Percentiles rank a stretch among this genome's conserved stretches.
Evolutionary conservation across 2,888 invertebrate species (phyloP).

Genomic region (Limnephilus auricula): DNA sequence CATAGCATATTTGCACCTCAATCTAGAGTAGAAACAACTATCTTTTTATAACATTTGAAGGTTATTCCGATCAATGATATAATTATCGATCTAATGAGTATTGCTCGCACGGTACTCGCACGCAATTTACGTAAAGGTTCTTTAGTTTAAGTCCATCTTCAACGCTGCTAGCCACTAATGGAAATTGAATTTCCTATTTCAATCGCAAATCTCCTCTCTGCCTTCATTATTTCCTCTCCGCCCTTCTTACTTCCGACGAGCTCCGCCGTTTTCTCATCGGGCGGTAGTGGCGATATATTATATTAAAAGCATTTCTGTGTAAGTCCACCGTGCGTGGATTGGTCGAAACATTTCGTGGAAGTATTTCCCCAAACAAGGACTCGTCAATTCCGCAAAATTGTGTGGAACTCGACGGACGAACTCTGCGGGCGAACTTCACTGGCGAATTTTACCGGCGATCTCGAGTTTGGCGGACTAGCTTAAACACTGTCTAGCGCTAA

Average conservation of each 20-base stretch:
- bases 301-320: conserved; percentile 65
- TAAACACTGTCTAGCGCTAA: not conserved
- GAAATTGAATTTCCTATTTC: not conserved
- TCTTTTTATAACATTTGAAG: no score
- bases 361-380: conserved; percentile 48
- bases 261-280: conserved; percentile 6
- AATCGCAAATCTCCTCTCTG: conserved; percentile 7
- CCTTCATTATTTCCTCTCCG: conserved; percentile 7
- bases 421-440: not conserved
- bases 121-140: not conserved
- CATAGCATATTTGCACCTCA: no score
- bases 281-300: conserved; percentile 55
- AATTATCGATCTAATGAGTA: not conserved
- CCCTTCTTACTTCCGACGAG: not conserved
- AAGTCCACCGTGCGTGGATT: conserved; percentile 59
- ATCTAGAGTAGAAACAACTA: no score
- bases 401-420: conserved; percentile 13
- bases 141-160: not conserved
- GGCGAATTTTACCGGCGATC: not conserved
- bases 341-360: conserved; percentile 58
- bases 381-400: conserved; percentile 38
- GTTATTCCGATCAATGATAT: no score
- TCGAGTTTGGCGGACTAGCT: not conserved
- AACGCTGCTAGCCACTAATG: not conserved
- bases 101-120: not conserved